Base-by-base conservation (phyloP, 2,113 vertebrate genomes). In the Neolamprologus fasciatus region DNA sequence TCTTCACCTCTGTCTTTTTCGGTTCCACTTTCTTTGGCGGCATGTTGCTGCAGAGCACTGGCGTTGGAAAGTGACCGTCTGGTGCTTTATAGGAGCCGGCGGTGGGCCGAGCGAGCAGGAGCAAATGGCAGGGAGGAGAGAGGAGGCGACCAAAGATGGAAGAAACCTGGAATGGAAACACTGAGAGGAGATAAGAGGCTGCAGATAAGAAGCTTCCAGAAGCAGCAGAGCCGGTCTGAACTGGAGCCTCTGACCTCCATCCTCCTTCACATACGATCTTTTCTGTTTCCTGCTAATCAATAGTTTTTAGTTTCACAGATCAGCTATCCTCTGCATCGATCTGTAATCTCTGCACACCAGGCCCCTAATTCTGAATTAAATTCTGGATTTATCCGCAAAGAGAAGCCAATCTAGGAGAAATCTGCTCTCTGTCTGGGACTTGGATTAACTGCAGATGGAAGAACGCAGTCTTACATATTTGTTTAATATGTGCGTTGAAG, bases 1-100 rank as follows among this genome's bases (percentile, higher is more conserved):
- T 97, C 93, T 97, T 97, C 37, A 91, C 92, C 92, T 97, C 96
- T 0, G 93, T 83, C 88, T 97, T 97, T 85, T 96, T 97, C 0
- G 94, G 71, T 80, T 95, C 94, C 31, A 92, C 91, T 76, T 95
- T 95, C 88, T 95, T 95, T 1, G 94, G 91, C n/a, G 95, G 89
- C 94, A 95, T 95, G 37, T 3, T 82, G 55, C 78, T 23, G 28
- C 45, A 84, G 47, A 47, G 40, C 9, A 23, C 23, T 3, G 7
- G 9, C 10, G 35, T 1, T 7, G 33, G 76, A 16, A 9, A 16
- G 3, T 11, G 8, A 13, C 45, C 14, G 21, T 28, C 1, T 5
- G 21, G 3, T 1, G 1, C 4, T 91, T 93, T 93, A 92, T 95
- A 91, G 4, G 19, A 7, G 33, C n/a, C 5, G 2, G 81, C 4